These are phyloP conservation scores for Cerastis rubricosa DNA, from an alignment of 2,888 invertebrate genomes.

Conservation along the genomic window DNA sequence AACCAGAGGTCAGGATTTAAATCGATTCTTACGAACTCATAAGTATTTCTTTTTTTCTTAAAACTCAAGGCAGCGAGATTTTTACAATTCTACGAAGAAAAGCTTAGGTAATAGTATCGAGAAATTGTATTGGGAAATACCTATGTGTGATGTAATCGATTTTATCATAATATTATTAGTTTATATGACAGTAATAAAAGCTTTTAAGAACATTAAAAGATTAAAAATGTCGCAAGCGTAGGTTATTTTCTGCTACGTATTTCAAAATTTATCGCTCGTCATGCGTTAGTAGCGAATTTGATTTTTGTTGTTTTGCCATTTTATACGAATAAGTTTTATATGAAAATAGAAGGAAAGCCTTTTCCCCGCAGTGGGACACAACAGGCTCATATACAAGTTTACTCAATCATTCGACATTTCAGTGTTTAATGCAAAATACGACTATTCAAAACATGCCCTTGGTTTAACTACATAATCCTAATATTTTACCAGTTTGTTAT, in stretches of 20 bases:
- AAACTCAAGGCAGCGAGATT: slow-evolving; percentile 43
- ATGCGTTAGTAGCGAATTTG: background rate
- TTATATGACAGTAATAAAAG: slow-evolving; percentile 49
- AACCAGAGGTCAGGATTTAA: slow-evolving; percentile 59
- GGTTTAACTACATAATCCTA: slow-evolving; percentile 27
- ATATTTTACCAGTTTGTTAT: slow-evolving; percentile 34
- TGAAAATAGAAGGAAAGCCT: background rate
- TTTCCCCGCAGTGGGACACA: background rate
- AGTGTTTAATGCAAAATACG: background rate
- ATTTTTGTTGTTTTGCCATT: background rate
- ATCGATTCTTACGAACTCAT: slow-evolving; percentile 40
- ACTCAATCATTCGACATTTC: background rate
- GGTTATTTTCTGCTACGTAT: slow-evolving; percentile 11
- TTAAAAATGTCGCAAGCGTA: slow-evolving; percentile 36
- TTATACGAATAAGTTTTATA: background rate
- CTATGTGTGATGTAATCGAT: slow-evolving; percentile 19
- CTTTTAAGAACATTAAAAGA: slow-evolving; percentile 52
- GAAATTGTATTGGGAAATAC: slow-evolving; percentile 43
- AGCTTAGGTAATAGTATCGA: slow-evolving; percentile 32
- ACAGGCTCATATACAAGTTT: background rate
- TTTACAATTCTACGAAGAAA: slow-evolving; percentile 51
- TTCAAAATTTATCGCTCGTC: background rate
- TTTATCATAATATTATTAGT: slow-evolving; percentile 27
- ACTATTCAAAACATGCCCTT: slow-evolving; percentile 10
- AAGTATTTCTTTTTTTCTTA: slow-evolving; percentile 15